Evolutionary conservation across 1,140 invertebrate genomes (phyloP).

Genomic region (Sogatella furcifera): DNA sequence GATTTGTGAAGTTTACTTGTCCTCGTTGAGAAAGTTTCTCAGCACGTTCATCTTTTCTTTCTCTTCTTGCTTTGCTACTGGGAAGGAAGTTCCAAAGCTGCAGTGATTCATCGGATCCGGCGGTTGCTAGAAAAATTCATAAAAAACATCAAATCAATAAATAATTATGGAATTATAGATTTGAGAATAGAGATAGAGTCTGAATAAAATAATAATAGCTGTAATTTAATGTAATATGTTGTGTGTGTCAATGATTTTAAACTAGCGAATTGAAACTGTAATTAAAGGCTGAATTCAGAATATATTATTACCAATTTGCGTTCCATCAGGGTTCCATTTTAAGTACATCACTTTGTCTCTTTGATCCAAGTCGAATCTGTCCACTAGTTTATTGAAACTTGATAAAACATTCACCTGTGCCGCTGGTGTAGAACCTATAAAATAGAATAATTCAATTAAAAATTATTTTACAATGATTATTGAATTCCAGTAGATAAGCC

Average conservation of each 20-base stretch:
- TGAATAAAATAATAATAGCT: no score
- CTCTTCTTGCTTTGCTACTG: no score
- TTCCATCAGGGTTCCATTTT: slow-evolving; percentile 18
- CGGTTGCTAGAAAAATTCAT: slow-evolving; percentile 13
- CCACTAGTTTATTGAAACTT: slow-evolving; percentile 11
- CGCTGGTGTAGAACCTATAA: neutral
- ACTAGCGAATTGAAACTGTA: no score
- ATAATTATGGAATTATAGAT: no score
- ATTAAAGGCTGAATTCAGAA: neutral
- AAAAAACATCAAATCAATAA: neutral
- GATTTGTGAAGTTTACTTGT: no score
- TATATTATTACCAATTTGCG: slow-evolving; percentile 14
- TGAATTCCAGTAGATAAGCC: no score
- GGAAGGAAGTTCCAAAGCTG: slow-evolving; percentile 15
- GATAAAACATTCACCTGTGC: slow-evolving; percentile 12
- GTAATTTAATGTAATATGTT: no score
- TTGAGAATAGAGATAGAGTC: no score
- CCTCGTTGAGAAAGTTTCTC: no score
- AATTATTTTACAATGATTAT: no score
- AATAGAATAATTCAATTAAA: neutral
- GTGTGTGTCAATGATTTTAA: no score
- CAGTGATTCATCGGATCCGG: slow-evolving; percentile 16
- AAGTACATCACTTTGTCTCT: slow-evolving; percentile 12
- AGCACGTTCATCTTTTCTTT: no score
- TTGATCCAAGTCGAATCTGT: slow-evolving; percentile 8